These are phyloP conservation scores for Zaprionus camerounensis DNA, from an alignment of 1,140 invertebrate species.

Conservation along the genomic window DNA sequence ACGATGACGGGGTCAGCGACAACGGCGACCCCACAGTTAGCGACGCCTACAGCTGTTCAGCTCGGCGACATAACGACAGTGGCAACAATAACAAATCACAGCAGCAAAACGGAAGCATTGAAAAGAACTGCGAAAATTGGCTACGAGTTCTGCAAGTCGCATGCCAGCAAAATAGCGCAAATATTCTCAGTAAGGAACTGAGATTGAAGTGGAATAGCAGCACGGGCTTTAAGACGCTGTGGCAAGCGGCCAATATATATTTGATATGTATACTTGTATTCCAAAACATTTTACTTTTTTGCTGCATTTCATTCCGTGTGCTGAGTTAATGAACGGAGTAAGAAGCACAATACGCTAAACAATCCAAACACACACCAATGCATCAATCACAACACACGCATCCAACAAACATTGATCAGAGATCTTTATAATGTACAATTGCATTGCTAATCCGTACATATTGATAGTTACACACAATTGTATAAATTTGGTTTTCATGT, in stretches of 20 bases:
- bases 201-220: conserved; percentile 22
- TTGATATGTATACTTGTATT: conserved; percentile 48
- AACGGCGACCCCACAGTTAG: conserved; percentile 4
- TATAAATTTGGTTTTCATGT: conserved; percentile 45
- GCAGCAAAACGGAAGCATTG: conserved; percentile 87
- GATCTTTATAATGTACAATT: conserved; percentile 1
- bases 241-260: conserved; percentile 34
- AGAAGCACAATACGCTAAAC: conserved; percentile 44
- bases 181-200: conserved; percentile 80
- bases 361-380: conserved; percentile 24
- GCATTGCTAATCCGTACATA: conserved; percentile 3
- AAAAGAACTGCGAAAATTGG: conserved; percentile 91
- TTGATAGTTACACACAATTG: conserved; percentile 15
- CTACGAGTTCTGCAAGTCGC: conserved; percentile 90
- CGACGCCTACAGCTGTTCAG: background rate
- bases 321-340: conserved; percentile 30
- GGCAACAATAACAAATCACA: conserved; percentile 12
- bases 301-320: conserved; percentile 77
- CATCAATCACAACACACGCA: conserved; percentile 1
- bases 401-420: conserved; percentile 17
- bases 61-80: conserved; percentile 19
- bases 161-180: conserved; percentile 87
- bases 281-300: conserved; percentile 54
- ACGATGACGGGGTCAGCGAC: conserved; percentile 11
- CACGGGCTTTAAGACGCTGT: conserved; percentile 56